These are phyloP conservation scores for Drosophila ercepeae DNA, from an alignment of 1,140 invertebrate species.

Conservation along the genomic window DNA sequence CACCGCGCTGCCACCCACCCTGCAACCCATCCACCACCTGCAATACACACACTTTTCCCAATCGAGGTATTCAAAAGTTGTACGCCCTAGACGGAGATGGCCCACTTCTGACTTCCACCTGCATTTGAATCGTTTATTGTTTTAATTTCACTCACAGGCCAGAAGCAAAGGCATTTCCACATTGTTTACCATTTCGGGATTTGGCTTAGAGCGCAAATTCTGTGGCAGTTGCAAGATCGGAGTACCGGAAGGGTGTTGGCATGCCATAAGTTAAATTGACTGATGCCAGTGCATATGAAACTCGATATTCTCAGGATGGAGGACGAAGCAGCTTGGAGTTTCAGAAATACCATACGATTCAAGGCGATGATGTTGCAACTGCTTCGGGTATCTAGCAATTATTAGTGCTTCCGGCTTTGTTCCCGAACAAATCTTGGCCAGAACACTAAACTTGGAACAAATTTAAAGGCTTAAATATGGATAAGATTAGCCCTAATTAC, in stretches of 20 bases:
- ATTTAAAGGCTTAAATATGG: not conserved
- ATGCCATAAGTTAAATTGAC: conserved; percentile 45
- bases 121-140: conserved; percentile 63
- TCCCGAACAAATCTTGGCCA: not conserved
- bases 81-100: conserved; percentile 40
- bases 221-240: not conserved
- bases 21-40: conserved; percentile 30
- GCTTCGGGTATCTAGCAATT: not conserved
- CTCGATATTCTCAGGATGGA: conserved; percentile 5
- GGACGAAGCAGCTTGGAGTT: not conserved
- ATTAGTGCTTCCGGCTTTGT: not conserved
- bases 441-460: too few species aligned
- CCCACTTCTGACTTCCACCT: conserved; percentile 15
- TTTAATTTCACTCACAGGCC: conserved; percentile 70
- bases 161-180: conserved; percentile 52
- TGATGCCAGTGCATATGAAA: conserved; percentile 33
- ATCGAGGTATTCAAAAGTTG: conserved; percentile 53
- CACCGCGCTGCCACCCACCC: conserved; percentile 25
- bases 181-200: conserved; percentile 79
- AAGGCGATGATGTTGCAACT: not conserved
- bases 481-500: too few species aligned
- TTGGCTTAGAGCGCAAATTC: conserved; percentile 63
- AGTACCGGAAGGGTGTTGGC: not conserved
- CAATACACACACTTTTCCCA: conserved; percentile 23
- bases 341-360: not conserved